Base-by-base conservation (phyloP, 92 coral and sea anemone genomes). In the Pocillopora grandis region DNA sequence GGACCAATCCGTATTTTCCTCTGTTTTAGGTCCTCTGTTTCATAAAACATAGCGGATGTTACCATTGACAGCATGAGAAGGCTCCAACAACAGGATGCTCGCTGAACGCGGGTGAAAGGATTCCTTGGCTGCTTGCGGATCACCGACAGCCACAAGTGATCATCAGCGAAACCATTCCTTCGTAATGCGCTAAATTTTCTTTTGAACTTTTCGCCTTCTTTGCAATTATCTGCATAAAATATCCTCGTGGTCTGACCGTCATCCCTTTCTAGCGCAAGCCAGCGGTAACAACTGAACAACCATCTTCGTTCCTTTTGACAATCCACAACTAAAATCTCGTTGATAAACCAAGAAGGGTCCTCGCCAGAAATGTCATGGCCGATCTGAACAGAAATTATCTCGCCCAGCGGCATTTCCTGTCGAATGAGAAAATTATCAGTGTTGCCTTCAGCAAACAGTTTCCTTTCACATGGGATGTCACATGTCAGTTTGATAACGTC, bases 201-300 rank as follows among this genome's bases (percentile, higher is more conserved):
- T 72, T 60, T 82, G 21, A 87, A 87, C 14, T 67, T 13, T 9
- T 35, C 48, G 12, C 66, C n/a, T 17, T 63, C 80, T 33, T 69
- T 71, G 14, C 55, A 49, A 19, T 18, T 69, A 9, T 36, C 80
- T 16, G 48, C 66, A 11, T 60, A 76, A 61, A 76, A 37, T 37
- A 1, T 58, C 16, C 72, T 77, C 55, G 85, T 85, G 18, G 85
- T 82, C 62, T 73, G 67, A 8, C 90, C 90, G 33, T 87, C 90
- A 17, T 80, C 90, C 52, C 76, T 82, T 60, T 87, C 90, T 33
- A 87, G 87, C 12, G 90, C 90, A 8, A 87, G 76, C 90, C 90
- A 87, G 35, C 87, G 79, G 61, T 67, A 62, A 42, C 87, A 87
- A 14, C 62, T 80, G 20, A 87, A 62, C 36, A 83, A 27, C 78